A percentile compares a stretch with the other conserved stretches of the same genome.
phyloP scores from a whole-genome alignment of 2,113 vertebrate genomes.

The Tiliqua scincoides region DNA sequence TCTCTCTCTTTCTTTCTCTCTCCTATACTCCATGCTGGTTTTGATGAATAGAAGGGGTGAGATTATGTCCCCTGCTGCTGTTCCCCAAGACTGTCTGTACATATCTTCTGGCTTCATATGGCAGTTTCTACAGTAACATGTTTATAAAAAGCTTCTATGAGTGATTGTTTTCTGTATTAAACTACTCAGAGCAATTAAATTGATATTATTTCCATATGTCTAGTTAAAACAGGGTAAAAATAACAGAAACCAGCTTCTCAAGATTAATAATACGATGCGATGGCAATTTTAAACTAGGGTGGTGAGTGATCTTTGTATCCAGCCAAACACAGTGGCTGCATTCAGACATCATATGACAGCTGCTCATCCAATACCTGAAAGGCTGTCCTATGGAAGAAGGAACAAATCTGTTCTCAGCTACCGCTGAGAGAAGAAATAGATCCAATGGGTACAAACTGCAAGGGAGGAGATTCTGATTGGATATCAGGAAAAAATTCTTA shows the following conservation, averaged over 20 bases:
- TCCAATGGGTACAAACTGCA: no score
- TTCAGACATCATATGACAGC: no score
- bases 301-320: neutral
- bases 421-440: no score
- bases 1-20: neutral
- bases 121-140: neutral
- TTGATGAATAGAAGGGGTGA: neutral
- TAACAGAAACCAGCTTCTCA: no score
- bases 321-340: neutral
- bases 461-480: no score
- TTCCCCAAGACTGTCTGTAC: neutral
- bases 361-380: no score
- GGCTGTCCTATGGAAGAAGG: no score
- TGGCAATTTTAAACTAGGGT: neutral
- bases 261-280: neutral
- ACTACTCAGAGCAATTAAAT: neutral
- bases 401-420: no score
- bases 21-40: neutral
- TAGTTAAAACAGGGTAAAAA: neutral
- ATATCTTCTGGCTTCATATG: neutral
- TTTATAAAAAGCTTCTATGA: neutral
- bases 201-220: neutral
- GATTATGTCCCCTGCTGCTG: neutral
- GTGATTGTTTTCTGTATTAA: neutral
- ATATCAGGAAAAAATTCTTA: no score